A percentile compares a stretch with the other conserved stretches of the same genome.
Conservation (phyloP, 2,113 vertebrate species). For the Vicugna pacos region DNA sequence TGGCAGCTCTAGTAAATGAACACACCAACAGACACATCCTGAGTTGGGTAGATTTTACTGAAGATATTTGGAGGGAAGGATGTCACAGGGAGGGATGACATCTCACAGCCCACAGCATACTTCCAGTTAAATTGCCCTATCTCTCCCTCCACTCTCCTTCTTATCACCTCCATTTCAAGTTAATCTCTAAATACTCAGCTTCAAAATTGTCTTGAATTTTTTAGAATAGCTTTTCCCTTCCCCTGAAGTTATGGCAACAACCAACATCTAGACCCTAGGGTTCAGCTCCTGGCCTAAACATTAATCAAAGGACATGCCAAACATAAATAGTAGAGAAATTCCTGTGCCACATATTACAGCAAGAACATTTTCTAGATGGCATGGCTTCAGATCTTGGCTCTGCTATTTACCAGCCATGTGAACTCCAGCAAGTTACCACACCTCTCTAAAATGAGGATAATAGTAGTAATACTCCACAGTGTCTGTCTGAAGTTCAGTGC, state of each 20-base stretch:
- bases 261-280: not conserved
- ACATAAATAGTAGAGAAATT: not conserved
- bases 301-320: not conserved
- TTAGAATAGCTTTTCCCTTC: not conserved
- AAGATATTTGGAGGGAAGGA: not conserved
- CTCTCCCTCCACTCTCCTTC: not conserved
- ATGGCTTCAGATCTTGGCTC: slow-evolving; percentile 23
- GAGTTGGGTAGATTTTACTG: not conserved
- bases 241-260: not conserved
- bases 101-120: not conserved
- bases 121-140: not conserved
- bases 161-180: not conserved
- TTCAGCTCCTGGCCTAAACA: not conserved
- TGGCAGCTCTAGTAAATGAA: not conserved
- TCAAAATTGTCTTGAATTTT: not conserved
- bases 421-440: not conserved
- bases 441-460: not conserved
- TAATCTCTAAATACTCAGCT: not conserved
- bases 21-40: not conserved
- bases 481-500: not conserved
- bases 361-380: slow-evolving; percentile 49
- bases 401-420: not conserved
- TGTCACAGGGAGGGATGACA: not conserved
- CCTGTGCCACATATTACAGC: not conserved
- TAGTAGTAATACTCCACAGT: not conserved